Percentiles rank a stretch among this genome's conserved stretches.
These are phyloP conservation scores for Pionites leucogaster DNA, from an alignment of 2,113 vertebrate species.

Conservation along the genomic window DNA sequence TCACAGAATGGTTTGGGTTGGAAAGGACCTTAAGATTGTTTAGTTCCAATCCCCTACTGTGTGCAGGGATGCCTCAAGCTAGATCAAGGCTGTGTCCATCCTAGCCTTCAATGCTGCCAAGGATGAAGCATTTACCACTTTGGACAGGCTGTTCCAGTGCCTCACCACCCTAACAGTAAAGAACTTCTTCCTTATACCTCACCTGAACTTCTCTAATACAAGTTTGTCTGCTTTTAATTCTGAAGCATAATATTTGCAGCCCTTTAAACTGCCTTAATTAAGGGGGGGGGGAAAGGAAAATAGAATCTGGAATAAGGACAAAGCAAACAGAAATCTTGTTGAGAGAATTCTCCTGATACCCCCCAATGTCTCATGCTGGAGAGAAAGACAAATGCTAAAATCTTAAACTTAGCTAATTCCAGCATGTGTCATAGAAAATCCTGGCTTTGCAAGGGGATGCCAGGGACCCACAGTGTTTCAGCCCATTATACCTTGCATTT, in stretches of 20 bases:
- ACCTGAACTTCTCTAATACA: background rate
- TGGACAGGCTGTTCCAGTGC: background rate
- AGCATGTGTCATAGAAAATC: background rate
- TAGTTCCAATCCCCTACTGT: background rate
- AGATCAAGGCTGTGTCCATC: background rate
- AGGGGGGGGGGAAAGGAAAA: background rate
- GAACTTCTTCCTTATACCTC: background rate
- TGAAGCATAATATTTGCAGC: background rate
- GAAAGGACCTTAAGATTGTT: background rate
- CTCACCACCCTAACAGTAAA: background rate
- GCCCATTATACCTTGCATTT: background rate
- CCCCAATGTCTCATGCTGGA: background rate
- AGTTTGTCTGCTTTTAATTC: background rate
- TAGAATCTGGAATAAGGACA: background rate
- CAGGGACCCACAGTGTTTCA: background rate
- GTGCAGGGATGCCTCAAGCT: background rate
- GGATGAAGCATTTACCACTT: background rate
- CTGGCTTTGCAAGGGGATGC: background rate
- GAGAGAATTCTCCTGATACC: background rate
- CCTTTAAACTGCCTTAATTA: background rate
- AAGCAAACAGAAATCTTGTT: background rate
- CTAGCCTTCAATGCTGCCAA: background rate
- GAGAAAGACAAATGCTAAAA: background rate
- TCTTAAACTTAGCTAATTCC: background rate
- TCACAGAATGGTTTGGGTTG: background rate